Base-by-base conservation (phyloP, 2,113 vertebrate genomes). In the Forbesichthys papilliferus region DNA sequence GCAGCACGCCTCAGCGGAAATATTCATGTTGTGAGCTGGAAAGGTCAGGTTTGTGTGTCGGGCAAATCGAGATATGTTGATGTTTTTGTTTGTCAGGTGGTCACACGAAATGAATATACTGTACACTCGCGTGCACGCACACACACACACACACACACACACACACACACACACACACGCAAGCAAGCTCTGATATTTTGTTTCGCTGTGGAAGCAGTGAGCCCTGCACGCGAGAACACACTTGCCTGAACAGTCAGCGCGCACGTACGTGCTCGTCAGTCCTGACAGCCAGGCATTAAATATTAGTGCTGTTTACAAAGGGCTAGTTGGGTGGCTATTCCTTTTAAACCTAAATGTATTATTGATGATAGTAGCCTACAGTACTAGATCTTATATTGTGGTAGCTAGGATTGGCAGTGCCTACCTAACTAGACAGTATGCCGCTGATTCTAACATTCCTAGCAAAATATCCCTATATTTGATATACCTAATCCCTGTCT, bases 241-340 rank as follows among this genome's bases (percentile, higher is more conserved):
- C 79, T 79, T 59, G 70, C 66, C 62, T 84, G 86, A 80, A 82
- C 81, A 65, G 74, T 77, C 69, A 65, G 56, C 74, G 73, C 59
- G 48, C 83, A 71, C 79, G 78, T 27, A 63, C 65, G 66, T 74
- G 75, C 79, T 71, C 83, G 78, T 80, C 85, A 73, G 82, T 71
- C 78, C 76, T 88, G 87, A 88, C 87, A 87, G 79, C 74, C 60
- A 84, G 82, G 73, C 80, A 78, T 88, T 85, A 87, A 88, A 90
- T 84, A 88, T 88, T 86, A 78, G 76, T 85, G 61, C 33, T 65
- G 66, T 85, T 91, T 76, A 83, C 73, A 57, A 80, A 68, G 61
- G 80, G 83, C 77, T 86, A 87, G 83, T 88, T 86, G 78, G 86
- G 61, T 71, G 79, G 80, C 89, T 70, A 86, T 88, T 89, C 84